Conservation (phyloP, 2,797 vertebrate genomes). For the Rhadinocentrus ornatus region DNA sequence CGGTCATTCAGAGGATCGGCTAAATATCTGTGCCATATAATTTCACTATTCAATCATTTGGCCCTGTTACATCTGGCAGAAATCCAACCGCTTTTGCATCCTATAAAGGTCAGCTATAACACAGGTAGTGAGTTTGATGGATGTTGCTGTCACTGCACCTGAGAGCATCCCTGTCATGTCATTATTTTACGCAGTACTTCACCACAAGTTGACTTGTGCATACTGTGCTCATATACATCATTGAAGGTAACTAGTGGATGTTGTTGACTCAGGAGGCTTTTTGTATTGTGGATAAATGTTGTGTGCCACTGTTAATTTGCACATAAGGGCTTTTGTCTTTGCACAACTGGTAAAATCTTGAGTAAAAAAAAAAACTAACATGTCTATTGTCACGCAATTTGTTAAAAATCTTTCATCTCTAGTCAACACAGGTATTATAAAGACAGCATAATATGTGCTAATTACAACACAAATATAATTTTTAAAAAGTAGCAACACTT, state of each 20-base stretch:
- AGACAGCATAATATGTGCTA: not conserved
- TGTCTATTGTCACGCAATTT: not conserved
- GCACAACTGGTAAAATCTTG: not conserved
- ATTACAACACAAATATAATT: not conserved
- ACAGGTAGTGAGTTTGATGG: constrained; percentile 43
- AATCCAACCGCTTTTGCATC: constrained; percentile 1
- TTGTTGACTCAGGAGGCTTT: constrained; percentile 8
- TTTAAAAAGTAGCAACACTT: not conserved
- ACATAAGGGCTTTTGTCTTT: not conserved
- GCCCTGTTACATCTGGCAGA: not conserved
- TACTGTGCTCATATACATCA: not conserved
- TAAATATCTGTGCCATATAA: constrained; percentile 2
- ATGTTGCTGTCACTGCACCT: constrained; percentile 43
- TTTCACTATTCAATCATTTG: not conserved
- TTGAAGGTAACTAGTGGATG: not conserved
- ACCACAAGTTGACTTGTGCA: constrained; percentile 18
- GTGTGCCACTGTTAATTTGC: not conserved
- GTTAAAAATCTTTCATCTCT: not conserved
- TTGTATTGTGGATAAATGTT: not conserved
- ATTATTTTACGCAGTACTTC: constrained; percentile 42
- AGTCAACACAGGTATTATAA: not conserved
- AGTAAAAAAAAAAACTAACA: not conserved
- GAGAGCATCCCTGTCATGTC: constrained; percentile 29
- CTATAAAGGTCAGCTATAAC: constrained; percentile 9
- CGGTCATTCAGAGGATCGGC: not conserved